Evolutionary conservation across 2,113 vertebrate genomes (phyloP).

Genomic region (Gambusia holbrooki): DNA sequence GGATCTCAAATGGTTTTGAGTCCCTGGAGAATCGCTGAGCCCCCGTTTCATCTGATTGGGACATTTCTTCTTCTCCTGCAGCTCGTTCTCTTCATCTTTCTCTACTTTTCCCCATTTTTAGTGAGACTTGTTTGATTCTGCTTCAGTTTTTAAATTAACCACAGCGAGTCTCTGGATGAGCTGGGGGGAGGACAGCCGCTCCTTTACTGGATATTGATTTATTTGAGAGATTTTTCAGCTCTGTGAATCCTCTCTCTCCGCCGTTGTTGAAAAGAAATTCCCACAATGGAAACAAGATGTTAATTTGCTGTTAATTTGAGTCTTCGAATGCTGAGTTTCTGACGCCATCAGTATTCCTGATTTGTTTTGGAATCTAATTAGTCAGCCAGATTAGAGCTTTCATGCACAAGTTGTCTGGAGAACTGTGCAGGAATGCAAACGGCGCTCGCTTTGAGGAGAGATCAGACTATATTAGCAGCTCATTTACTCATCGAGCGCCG

Average conservation of each 20-base stretch:
- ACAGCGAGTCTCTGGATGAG: not conserved
- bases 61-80: slow-evolving; percentile 19
- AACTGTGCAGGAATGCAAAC: slow-evolving; percentile 64
- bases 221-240: slow-evolving; percentile 14
- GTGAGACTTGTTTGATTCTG: not conserved
- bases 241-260: slow-evolving; percentile 24
- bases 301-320: slow-evolving; percentile 68
- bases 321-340: slow-evolving; percentile 64
- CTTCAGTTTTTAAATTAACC: not conserved
- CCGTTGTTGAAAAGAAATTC: not conserved
- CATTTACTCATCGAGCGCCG: slow-evolving; percentile 59
- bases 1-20: not conserved
- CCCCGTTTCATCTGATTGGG: slow-evolving; percentile 31
- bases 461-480: slow-evolving; percentile 66
- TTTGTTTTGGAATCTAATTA: slow-evolving; percentile 75
- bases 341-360: slow-evolving; percentile 68
- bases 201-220: slow-evolving; percentile 1
- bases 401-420: slow-evolving; percentile 72
- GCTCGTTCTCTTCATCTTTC: slow-evolving; percentile 23
- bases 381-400: slow-evolving; percentile 69
- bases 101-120: not conserved
- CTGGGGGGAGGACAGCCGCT: not conserved
- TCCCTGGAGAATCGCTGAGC: not conserved
- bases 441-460: slow-evolving; percentile 55
- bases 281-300: slow-evolving; percentile 66